Evolutionary conservation across 2,888 invertebrate species (phyloP).

Genomic region (Amorpha juglandis): DNA sequence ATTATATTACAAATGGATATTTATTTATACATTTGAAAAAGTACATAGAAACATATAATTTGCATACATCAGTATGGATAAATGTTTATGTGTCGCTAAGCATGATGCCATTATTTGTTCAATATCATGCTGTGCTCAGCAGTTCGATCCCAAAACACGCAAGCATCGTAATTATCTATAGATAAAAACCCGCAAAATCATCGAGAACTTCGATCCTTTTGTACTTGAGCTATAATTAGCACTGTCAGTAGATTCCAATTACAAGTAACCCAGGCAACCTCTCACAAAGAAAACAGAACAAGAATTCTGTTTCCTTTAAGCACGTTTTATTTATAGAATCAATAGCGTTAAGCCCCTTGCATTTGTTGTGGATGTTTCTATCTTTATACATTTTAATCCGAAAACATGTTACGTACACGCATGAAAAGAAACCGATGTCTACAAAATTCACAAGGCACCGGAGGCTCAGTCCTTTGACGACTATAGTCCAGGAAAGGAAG

Average conservation of each 20-base stretch:
- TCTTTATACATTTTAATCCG: not conserved
- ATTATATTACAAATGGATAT: no score
- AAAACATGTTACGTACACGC: not conserved
- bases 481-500: not conserved
- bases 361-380: not conserved
- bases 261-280: not conserved
- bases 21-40: no score
- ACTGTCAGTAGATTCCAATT: conserved; percentile 3
- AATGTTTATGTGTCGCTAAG: no score
- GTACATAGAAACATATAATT: no score
- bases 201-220: not conserved
- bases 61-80: no score
- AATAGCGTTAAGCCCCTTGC: conserved; percentile 2
- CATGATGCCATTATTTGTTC: no score
- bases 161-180: not conserved
- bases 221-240: conserved; percentile 4
- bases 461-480: conserved; percentile 1
- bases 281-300: not conserved
- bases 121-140: no score
- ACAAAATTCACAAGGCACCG: conserved; percentile 11
- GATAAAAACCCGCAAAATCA: not conserved
- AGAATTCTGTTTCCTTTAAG: conserved; percentile 25
- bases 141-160: not conserved
- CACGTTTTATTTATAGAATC: conserved; percentile 31
- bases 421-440: not conserved